phyloP scores from a whole-genome alignment of 2,113 vertebrate genomes.

The Malurus elegans region DNA sequence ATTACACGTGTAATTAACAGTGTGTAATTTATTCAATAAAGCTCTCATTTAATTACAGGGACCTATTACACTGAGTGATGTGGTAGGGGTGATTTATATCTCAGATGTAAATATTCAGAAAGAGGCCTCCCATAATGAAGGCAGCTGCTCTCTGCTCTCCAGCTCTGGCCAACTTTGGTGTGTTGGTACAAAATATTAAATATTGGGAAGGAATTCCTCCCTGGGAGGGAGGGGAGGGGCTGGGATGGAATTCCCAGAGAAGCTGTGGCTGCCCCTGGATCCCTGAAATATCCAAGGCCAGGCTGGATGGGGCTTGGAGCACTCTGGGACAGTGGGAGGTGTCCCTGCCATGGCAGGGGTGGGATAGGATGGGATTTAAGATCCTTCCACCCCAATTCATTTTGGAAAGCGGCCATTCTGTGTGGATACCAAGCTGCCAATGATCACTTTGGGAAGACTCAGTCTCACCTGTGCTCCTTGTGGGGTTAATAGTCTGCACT shows the following conservation, averaged over 20 bases:
- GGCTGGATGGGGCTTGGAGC: neutral
- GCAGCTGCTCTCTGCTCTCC: neutral
- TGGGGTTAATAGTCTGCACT: accelerated
- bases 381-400: neutral
- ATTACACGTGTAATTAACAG: constrained; percentile 29
- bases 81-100: neutral
- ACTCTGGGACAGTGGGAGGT: neutral
- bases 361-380: accelerated
- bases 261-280: neutral
- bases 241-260: neutral
- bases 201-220: neutral
- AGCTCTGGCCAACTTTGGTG: accelerated
- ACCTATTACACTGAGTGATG: neutral
- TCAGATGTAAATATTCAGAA: neutral
- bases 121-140: neutral
- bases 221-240: accelerated
- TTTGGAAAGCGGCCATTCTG: neutral
- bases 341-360: neutral
- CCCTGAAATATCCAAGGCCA: neutral
- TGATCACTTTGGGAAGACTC: neutral
- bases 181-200: neutral
- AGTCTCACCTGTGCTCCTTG: neutral
- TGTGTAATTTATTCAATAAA: constrained; percentile 55
- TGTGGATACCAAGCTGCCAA: neutral
- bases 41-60: constrained; percentile 45